These are phyloP conservation scores for Panagrolaimus sp. DNA, from an alignment of 1,140 invertebrate species.

Conservation along the genomic window DNA sequence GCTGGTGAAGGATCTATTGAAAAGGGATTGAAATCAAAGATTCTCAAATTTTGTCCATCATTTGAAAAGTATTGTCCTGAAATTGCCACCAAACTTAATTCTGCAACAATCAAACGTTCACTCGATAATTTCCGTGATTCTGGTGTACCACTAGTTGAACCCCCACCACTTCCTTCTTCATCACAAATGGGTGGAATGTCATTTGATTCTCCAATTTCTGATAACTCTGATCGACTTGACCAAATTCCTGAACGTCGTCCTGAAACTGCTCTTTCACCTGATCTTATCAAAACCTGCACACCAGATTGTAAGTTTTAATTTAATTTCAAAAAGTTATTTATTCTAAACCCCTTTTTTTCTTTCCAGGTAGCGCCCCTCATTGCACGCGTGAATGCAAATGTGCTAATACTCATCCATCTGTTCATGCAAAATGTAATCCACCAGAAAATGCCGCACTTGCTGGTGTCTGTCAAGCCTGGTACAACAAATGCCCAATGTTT, in stretches of 20 bases:
- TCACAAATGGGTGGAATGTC: not conserved
- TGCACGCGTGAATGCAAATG: constrained; percentile 20
- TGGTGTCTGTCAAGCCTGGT: constrained; percentile 16
- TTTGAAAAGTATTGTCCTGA: constrained; percentile 41
- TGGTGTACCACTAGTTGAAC: not conserved
- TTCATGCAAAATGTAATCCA: constrained; percentile 20
- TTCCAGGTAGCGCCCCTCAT: constrained; percentile 18
- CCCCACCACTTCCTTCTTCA: not conserved
- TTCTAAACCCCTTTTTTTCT: too few species aligned
- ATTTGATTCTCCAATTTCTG: not conserved
- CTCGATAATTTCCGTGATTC: not conserved
- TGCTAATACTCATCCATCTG: constrained; percentile 17
- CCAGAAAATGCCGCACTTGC: constrained; percentile 13
- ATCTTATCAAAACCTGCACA: constrained; percentile 12
- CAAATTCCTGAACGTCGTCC: not conserved
- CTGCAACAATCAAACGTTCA: not conserved
- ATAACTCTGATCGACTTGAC: not conserved
- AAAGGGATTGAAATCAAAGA: constrained; percentile 21
- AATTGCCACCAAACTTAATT: constrained; percentile 12
- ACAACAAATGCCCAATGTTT: constrained; percentile 16
- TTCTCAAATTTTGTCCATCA: constrained; percentile 40
- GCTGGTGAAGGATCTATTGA: constrained; percentile 15
- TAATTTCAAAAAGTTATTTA: too few species aligned
- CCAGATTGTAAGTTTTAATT: too few species aligned
- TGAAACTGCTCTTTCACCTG: constrained; percentile 6